A percentile compares a stretch with the other conserved stretches of the same genome.
phyloP scores from a whole-genome alignment of 1,140 invertebrate genomes.

The Pseudachorutes palmiensis region DNA sequence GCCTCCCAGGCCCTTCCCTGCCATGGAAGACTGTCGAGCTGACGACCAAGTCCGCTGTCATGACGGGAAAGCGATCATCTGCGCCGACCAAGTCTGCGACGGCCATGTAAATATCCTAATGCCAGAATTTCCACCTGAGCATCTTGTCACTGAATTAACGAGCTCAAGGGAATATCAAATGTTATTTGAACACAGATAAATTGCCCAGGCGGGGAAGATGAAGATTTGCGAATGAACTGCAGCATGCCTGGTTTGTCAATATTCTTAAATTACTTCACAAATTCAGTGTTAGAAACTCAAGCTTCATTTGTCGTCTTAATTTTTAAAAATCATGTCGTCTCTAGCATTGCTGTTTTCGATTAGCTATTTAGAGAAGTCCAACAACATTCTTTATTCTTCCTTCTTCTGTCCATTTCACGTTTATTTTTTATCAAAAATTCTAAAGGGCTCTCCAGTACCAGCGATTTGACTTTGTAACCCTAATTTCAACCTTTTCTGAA shows the following conservation, averaged over 20 bases:
- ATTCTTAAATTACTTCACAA: conserved; percentile 20
- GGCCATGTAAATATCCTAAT: conserved; percentile 44
- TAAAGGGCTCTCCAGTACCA: neutral
- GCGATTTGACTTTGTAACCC: neutral
- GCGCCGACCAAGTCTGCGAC: conserved; percentile 48
- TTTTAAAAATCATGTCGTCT: neutral
- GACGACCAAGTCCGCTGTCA: conserved; percentile 50
- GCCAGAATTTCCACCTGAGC: conserved; percentile 46
- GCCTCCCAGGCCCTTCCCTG: conserved; percentile 23
- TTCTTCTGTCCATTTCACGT: neutral
- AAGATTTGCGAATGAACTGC: conserved; percentile 41
- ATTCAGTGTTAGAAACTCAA: too few relatives aligned
- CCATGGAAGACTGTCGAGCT: conserved; percentile 45
- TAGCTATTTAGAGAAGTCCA: neutral
- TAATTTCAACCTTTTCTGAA: neutral
- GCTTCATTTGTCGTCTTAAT: neutral
- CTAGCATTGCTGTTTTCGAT: neutral
- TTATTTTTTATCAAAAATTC: neutral
- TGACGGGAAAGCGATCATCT: conserved; percentile 42
- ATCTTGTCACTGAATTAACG: conserved; percentile 38
- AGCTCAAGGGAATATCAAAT: conserved; percentile 44
- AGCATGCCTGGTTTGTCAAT: conserved; percentile 13
- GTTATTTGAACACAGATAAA: conserved; percentile 51
- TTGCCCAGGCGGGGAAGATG: conserved; percentile 65
- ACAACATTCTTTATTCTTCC: neutral